Conservation (phyloP, 2,113 vertebrate genomes). For the Dicaeum eximium region DNA sequence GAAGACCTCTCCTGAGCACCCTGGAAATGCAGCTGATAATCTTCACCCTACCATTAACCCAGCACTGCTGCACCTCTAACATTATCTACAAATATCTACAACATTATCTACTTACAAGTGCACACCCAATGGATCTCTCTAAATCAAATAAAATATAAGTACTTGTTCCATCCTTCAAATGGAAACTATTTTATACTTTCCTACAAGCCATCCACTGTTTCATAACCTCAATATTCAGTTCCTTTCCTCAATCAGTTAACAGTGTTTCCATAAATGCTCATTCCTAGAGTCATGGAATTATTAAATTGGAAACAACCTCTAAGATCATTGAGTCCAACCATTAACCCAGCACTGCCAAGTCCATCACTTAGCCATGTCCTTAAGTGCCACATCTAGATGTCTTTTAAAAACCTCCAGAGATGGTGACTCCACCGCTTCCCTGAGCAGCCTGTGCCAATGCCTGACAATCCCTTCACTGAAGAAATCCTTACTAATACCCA, state of each 20-base stretch:
- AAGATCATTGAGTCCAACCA: no score
- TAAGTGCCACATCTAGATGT: no score
- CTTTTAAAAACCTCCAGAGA: background rate
- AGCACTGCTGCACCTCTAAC: background rate
- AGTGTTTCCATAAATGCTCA: background rate
- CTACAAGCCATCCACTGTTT: background rate
- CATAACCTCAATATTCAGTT: background rate
- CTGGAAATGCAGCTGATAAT: background rate
- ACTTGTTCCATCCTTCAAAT: background rate
- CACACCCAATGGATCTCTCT: background rate
- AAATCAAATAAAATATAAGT: background rate
- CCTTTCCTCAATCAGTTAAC: background rate
- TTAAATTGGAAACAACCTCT: background rate
- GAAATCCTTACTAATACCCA: background rate
- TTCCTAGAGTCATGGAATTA: background rate
- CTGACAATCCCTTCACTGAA: background rate
- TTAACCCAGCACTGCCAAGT: background rate
- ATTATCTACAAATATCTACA: background rate
- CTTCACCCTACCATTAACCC: rapidly evolving
- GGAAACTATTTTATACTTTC: background rate
- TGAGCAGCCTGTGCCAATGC: background rate
- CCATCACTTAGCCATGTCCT: background rate
- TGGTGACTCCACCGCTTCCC: background rate
- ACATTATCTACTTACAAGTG: rapidly evolving
- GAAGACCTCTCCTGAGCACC: background rate